Conservation (phyloP, 1,140 invertebrate species). For the Galleria mellonella region DNA sequence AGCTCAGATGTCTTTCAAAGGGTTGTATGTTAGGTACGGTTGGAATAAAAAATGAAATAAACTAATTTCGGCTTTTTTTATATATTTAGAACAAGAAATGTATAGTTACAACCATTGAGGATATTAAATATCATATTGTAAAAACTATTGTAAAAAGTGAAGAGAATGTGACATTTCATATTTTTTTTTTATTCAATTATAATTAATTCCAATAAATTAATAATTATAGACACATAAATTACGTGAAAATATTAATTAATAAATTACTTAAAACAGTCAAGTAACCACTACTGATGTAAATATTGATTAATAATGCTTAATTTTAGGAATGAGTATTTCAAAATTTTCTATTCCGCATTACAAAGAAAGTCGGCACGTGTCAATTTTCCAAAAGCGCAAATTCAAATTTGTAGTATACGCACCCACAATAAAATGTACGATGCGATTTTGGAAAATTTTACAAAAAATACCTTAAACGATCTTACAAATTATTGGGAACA, state of each 20-base stretch:
- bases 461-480: constrained; percentile 29
- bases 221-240: constrained; percentile 73
- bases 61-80: constrained; percentile 59
- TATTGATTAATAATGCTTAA: constrained; percentile 68
- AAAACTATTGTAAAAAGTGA: constrained; percentile 76
- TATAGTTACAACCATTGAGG: constrained; percentile 76
- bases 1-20: too few species aligned
- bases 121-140: constrained; percentile 76
- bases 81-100: constrained; percentile 77
- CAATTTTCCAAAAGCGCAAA: constrained; percentile 37
- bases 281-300: constrained; percentile 69
- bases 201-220: constrained; percentile 72
- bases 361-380: constrained; percentile 36
- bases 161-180: constrained; percentile 72
- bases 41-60: constrained; percentile 45
- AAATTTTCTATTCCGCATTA: constrained; percentile 56
- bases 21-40: too few species aligned
- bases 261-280: constrained; percentile 71
- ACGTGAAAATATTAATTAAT: constrained; percentile 69
- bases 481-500: constrained; percentile 72
- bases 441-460: constrained; percentile 23
- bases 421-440: constrained; percentile 3
- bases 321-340: constrained; percentile 69
- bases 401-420: too few species aligned
- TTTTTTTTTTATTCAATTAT: constrained; percentile 66